Conservation (phyloP, 2,113 vertebrate genomes). For the Carlito syrichta region DNA sequence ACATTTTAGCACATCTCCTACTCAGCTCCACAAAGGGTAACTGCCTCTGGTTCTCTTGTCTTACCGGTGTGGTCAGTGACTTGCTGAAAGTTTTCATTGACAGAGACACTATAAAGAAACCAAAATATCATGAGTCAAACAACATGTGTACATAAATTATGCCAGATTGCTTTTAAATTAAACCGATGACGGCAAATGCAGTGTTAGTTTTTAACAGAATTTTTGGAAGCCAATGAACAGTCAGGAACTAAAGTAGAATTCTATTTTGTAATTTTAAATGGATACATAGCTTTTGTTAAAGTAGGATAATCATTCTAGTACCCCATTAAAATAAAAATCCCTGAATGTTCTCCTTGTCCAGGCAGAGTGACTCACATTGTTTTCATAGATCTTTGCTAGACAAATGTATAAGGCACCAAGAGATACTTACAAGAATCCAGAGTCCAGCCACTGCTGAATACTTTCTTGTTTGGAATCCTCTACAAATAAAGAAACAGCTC, state of each 20-base stretch:
- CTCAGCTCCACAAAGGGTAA: neutral
- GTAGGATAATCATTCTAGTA: neutral
- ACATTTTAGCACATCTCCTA: neutral
- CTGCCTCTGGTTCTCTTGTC: neutral
- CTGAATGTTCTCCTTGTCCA: neutral
- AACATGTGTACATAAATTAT: neutral
- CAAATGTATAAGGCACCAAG: neutral
- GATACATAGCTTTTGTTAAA: neutral
- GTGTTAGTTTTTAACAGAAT: neutral
- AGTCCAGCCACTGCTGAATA: constrained; percentile 68
- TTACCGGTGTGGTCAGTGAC: constrained; percentile 57
- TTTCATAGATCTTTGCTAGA: neutral
- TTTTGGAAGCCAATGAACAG: neutral
- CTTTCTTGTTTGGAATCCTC: constrained; percentile 66
- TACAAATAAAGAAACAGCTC: constrained; percentile 48
- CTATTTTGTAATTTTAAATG: neutral
- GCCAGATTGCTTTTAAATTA: neutral
- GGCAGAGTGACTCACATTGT: neutral
- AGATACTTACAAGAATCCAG: constrained; percentile 70
- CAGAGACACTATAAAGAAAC: constrained; percentile 57
- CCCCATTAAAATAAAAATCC: constrained; percentile 34
- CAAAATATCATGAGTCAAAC: neutral
- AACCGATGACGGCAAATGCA: neutral
- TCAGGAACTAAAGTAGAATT: neutral
- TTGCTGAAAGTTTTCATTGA: constrained; percentile 20